Percentiles rank a stretch among this genome's conserved stretches.
Conservation (phyloP, 2,797 vertebrate genomes). For the Apogon hyalosoma region DNA sequence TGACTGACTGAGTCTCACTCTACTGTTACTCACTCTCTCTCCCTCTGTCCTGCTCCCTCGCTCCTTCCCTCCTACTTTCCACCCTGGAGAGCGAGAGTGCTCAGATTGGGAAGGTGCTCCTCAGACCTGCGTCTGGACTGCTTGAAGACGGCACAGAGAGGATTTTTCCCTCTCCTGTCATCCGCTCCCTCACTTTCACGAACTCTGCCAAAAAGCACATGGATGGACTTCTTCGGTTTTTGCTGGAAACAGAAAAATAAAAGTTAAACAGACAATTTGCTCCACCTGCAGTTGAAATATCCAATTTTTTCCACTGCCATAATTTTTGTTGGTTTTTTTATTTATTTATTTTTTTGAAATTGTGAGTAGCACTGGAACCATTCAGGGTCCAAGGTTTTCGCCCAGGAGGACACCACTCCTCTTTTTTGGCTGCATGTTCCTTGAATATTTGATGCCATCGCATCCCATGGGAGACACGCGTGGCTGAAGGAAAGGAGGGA, state of each 20-base stretch:
- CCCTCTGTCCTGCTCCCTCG: slow-evolving; percentile 69
- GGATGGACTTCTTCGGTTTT: slow-evolving; percentile 81
- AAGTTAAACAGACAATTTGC: slow-evolving; percentile 54
- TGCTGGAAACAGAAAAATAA: slow-evolving; percentile 64
- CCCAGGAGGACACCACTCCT: slow-evolving; percentile 56
- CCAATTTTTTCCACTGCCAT: slow-evolving; percentile 29
- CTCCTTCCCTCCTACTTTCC: slow-evolving; percentile 86
- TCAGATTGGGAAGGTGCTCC: slow-evolving; percentile 85
- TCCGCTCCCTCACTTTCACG: slow-evolving; percentile 34
- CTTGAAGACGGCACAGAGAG: slow-evolving; percentile 77
- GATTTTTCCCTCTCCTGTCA: slow-evolving; percentile 60
- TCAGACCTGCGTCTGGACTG: slow-evolving; percentile 83
- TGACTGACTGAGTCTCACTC: slow-evolving; percentile 70
- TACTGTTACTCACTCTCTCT: slow-evolving; percentile 72
- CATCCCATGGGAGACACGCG: slow-evolving; percentile 78
- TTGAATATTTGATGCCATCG: slow-evolving; percentile 71
- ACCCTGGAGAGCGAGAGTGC: slow-evolving; percentile 81
- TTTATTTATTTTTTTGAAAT: slow-evolving; percentile 35
- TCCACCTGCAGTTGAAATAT: slow-evolving; percentile 69
- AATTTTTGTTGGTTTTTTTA: slow-evolving; percentile 30
- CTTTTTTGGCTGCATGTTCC: slow-evolving; percentile 71
- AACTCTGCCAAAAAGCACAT: slow-evolving; percentile 67
- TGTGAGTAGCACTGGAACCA: slow-evolving; percentile 73
- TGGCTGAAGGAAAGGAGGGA: slow-evolving; percentile 80
- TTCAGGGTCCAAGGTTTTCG: slow-evolving; percentile 64